Percentiles rank a stretch among this genome's conserved stretches.
These are phyloP conservation scores for Drosophila parabipectinata DNA, from an alignment of 1,140 invertebrate genomes.

Conservation along the genomic window DNA sequence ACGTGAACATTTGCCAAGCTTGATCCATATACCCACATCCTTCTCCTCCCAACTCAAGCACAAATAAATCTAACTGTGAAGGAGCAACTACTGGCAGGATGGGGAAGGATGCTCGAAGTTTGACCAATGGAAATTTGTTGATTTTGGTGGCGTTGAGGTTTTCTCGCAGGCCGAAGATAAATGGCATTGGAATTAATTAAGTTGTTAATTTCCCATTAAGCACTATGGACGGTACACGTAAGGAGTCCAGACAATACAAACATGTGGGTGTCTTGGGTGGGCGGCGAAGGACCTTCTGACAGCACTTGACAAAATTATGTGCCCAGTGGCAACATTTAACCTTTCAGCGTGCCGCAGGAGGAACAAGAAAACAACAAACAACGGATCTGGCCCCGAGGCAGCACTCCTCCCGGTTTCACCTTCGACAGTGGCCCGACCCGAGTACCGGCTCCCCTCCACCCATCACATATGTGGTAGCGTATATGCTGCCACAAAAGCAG, in stretches of 20 bases:
- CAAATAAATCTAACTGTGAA: constrained; percentile 73
- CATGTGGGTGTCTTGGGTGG: constrained; percentile 8
- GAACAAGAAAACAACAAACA: constrained; percentile 56
- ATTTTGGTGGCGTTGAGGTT: constrained; percentile 64
- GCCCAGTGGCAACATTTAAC: constrained; percentile 71
- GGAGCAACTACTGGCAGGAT: neutral
- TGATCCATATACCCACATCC: neutral
- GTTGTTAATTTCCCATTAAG: constrained; percentile 83
- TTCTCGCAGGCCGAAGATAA: constrained; percentile 64
- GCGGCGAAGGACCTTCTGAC: constrained; percentile 46
- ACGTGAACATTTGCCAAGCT: neutral
- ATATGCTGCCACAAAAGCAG: constrained; percentile 50
- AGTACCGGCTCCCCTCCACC: constrained; percentile 9
- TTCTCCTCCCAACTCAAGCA: constrained; percentile 53
- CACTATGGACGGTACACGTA: constrained; percentile 60
- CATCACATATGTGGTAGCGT: constrained; percentile 21
- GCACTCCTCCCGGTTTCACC: neutral
- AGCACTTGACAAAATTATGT: constrained; percentile 81
- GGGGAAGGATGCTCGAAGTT: constrained; percentile 41
- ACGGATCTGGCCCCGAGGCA: constrained; percentile 17
- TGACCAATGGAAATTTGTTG: constrained; percentile 75
- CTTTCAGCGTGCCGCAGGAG: constrained; percentile 56
- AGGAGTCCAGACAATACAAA: constrained; percentile 46
- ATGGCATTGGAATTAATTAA: constrained; percentile 82
- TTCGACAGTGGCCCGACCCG: neutral